Evolutionary conservation across 2,888 invertebrate genomes (phyloP).

Genomic region (Pristionchus maxplancki): DNA sequence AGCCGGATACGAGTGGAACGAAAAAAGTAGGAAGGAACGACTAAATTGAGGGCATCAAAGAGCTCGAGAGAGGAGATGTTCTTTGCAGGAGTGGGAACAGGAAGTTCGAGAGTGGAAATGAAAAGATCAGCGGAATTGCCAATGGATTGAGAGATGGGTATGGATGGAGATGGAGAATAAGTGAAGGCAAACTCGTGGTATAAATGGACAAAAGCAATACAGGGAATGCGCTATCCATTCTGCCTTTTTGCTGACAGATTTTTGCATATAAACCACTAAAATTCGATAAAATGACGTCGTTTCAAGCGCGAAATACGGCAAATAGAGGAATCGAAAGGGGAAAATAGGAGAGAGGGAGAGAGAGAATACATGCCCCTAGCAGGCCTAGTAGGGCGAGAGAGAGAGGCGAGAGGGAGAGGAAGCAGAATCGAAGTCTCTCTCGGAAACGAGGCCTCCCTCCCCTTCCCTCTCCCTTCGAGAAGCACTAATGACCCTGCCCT

Average conservation of each 20-base stretch:
- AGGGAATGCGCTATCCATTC: no score
- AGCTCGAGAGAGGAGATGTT: background rate
- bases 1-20: constrained; percentile 27
- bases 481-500: constrained; percentile 46
- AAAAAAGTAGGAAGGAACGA: constrained; percentile 11
- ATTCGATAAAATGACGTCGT: background rate
- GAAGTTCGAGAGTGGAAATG: constrained; percentile 1
- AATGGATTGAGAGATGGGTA: background rate
- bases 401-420: background rate
- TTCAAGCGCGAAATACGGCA: background rate
- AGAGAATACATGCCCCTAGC: constrained; percentile 21
- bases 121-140: background rate
- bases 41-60: constrained; percentile 44
- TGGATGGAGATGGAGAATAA: background rate
- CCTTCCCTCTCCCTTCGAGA: background rate
- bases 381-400: constrained; percentile 16
- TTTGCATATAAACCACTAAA: background rate
- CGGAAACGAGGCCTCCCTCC: background rate
- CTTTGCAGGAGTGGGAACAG: constrained; percentile 7
- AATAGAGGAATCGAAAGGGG: background rate
- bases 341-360: background rate
- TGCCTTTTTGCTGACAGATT: no score
- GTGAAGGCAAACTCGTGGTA: no score
- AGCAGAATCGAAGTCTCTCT: constrained; percentile 46
- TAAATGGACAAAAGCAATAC: no score